These are phyloP conservation scores for Lamprologus ornatipinnis DNA, from an alignment of 2,113 vertebrate genomes.

Conservation along the genomic window DNA sequence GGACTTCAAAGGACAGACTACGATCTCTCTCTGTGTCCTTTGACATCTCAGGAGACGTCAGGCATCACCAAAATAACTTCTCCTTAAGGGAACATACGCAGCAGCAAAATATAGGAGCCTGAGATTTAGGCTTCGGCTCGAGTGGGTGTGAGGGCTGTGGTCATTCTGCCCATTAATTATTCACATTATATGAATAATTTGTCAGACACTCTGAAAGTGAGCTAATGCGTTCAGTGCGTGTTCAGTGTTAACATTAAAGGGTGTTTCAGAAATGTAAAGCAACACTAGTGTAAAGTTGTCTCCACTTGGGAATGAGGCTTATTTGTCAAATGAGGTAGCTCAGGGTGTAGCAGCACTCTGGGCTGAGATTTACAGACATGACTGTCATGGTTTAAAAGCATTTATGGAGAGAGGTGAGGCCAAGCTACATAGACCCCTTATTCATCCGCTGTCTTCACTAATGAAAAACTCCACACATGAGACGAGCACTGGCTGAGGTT, in stretches of 20 bases:
- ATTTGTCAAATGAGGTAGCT: constrained; percentile 55
- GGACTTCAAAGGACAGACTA: constrained; percentile 47
- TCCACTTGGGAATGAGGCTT: constrained; percentile 36
- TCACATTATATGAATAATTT: constrained; percentile 45
- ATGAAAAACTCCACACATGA: constrained; percentile 66
- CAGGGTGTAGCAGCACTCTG: constrained; percentile 32
- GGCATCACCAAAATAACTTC: constrained; percentile 56
- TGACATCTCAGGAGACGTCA: constrained; percentile 16
- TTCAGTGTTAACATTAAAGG: constrained; percentile 33
- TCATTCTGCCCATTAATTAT: constrained; percentile 39
- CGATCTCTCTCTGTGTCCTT: constrained; percentile 38
- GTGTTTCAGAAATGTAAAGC: constrained; percentile 30
- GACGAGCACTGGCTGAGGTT: constrained; percentile 41
- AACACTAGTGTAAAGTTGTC: constrained; percentile 36
- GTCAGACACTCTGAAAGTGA: constrained; percentile 33
- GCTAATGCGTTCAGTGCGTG: constrained; percentile 12
- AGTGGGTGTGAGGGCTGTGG: constrained; percentile 35
- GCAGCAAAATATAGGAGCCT: constrained; percentile 34
- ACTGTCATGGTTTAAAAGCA: constrained; percentile 59
- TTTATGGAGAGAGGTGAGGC: constrained; percentile 55
- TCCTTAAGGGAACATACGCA: constrained; percentile 24
- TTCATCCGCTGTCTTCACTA: constrained; percentile 62
- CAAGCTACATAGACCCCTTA: constrained; percentile 58
- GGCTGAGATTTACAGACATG: constrained; percentile 58
- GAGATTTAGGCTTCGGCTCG: constrained; percentile 13